Evolutionary conservation across 1,140 invertebrate species (phyloP), one percentile per base, ranked within the genome.

Genomic region (Hestina assimilis): DNA sequence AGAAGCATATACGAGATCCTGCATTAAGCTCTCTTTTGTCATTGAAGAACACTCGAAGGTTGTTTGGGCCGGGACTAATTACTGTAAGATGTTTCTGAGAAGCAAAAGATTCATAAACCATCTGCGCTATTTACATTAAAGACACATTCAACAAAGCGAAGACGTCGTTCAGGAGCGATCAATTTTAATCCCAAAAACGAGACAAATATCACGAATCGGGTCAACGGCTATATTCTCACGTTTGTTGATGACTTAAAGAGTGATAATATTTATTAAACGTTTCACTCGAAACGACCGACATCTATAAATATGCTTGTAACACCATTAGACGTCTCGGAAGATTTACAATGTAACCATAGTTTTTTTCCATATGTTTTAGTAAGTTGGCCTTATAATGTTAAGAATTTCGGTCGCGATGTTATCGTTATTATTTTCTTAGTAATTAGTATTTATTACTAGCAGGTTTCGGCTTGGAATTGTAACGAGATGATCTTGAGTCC

Each of bases 241-340:
- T 86, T 87, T 84, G 82, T 85, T 82, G 80, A 77, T 73, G 81
- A 75, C 78, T 85, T 75, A 78, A 79, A 87, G 72, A 83, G 84
- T 86, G 83, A 87, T 87, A 86, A 83, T 86, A 84, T 87, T 86
- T 87, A 86, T 87, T 87, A 87, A 87, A 87, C 74, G 66, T 73
- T 80, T 86, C 75, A 75, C 74, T 82, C 55, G 69, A 74, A 77
- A 72, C 70, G 72, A 78, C 68, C 71, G 70, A 71, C 68, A 62
- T 63, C 72, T 66, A 86, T 87, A 87, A 87, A 87, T 84, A 86
- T 82, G 60, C 71, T 62, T 68, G 66, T 75, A 74, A 76, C 69
- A 75, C 75, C 73, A 80, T 81, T 85, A 84, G 63, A 66, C 69
- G 81, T 82, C 81, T 76, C 74, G 71, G 67, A 72, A 85, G 83